A percentile compares a stretch with the other conserved stretches of the same genome.
Evolutionary conservation across 2,797 vertebrate species (phyloP).

Genomic region (Acanthiza pusilla): DNA sequence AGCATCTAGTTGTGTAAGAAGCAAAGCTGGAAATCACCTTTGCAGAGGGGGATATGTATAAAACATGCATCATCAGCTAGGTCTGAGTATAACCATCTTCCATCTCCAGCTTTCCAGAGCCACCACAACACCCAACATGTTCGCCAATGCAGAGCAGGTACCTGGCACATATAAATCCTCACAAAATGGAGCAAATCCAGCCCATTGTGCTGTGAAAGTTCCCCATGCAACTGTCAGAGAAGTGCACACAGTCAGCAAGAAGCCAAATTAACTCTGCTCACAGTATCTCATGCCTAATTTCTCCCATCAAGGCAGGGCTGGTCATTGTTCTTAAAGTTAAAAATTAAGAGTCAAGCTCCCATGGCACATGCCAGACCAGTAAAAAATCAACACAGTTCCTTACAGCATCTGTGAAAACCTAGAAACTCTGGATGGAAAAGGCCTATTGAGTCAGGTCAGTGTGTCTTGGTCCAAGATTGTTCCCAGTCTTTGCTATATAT

Average conservation of each 20-base stretch:
- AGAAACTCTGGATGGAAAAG: not conserved
- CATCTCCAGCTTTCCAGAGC: not conserved
- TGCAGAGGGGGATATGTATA: not conserved
- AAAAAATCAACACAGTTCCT: not conserved
- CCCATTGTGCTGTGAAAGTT: not conserved
- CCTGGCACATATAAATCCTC: not conserved
- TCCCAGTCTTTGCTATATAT: not conserved
- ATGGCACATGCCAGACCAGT: accelerated
- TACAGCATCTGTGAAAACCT: not conserved
- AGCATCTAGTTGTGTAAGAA: not conserved
- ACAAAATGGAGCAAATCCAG: not conserved
- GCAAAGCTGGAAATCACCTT: not conserved
- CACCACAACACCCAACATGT: not conserved
- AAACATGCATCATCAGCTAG: not conserved
- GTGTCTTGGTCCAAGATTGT: not conserved
- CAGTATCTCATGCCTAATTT: not conserved
- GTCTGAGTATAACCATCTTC: not conserved
- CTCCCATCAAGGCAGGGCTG: not conserved
- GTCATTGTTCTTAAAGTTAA: not conserved
- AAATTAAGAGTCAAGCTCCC: not conserved
- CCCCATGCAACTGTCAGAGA: not conserved
- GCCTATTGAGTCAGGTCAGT: not conserved
- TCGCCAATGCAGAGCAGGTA: not conserved
- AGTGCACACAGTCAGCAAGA: accelerated
- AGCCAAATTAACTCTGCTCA: not conserved